Conservation (phyloP, 2,797 vertebrate species). For the Catostomus latipinnis region DNA sequence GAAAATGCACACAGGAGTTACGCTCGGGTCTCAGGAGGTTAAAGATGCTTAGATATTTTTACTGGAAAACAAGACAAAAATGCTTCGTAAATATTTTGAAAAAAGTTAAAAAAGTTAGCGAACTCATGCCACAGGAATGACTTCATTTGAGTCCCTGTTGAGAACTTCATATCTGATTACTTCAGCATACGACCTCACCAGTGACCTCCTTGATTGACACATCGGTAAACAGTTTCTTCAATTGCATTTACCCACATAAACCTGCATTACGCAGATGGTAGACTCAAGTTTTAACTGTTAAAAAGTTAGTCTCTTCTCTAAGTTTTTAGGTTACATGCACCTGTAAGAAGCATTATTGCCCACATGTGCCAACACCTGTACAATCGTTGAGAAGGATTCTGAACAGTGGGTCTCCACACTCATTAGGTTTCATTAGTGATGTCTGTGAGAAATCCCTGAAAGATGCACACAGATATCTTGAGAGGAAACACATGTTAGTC, state of each 20-base stretch:
- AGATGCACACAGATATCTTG: conserved; percentile 30
- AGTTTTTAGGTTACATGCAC: conserved; percentile 21
- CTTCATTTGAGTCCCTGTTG: not conserved
- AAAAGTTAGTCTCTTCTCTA: not conserved
- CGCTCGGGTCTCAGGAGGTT: no score
- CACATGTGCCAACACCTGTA: conserved; percentile 41
- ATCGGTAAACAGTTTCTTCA: not conserved
- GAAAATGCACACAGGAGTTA: no score
- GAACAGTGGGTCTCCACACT: conserved; percentile 14
- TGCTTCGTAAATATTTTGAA: no score
- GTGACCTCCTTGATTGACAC: conserved; percentile 37
- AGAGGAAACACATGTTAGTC: conserved; percentile 27
- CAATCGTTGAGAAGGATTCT: conserved; percentile 4
- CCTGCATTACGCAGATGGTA: conserved; percentile 22
- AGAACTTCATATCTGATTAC: conserved; percentile 16
- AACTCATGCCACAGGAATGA: not conserved
- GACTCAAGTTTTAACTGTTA: not conserved
- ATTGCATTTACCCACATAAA: conserved; percentile 9
- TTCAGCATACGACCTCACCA: conserved; percentile 15
- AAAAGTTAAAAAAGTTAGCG: not conserved
- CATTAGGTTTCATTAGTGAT: conserved; percentile 38
- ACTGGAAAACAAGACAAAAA: no score
- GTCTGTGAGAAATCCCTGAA: conserved; percentile 35
- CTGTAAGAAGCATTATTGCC: conserved; percentile 35
- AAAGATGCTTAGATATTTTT: no score